Conservation (phyloP, 2,113 vertebrate genomes). For the Desmodus rotundus region DNA sequence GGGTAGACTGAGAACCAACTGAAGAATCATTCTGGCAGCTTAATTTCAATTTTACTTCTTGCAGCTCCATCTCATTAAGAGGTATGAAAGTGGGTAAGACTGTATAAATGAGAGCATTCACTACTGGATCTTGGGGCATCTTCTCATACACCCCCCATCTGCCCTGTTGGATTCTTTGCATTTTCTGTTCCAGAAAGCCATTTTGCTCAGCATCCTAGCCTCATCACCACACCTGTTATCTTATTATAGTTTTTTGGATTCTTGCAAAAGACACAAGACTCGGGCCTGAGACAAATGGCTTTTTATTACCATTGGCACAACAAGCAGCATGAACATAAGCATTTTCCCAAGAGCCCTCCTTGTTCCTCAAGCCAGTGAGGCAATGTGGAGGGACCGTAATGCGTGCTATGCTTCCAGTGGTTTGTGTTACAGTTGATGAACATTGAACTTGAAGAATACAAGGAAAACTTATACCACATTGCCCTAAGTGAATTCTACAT, state of each 20-base stretch:
- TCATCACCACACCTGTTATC: not conserved
- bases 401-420: not conserved
- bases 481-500: not conserved
- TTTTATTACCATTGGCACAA: not conserved
- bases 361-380: too few relatives aligned
- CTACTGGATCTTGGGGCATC: not conserved
- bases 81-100: not conserved
- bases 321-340: not conserved
- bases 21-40: not conserved
- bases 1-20: not conserved
- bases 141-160: not conserved
- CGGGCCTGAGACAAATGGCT: not conserved
- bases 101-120: not conserved
- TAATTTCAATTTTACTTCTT: not conserved
- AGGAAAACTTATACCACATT: not conserved
- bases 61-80: not conserved
- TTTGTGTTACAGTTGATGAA: not conserved
- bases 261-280: not conserved
- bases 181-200: not conserved
- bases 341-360: not conserved
- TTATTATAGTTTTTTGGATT: not conserved
- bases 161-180: not conserved
- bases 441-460: not conserved
- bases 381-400: not conserved
- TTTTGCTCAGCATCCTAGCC: not conserved